Evolutionary conservation across 2,888 invertebrate genomes (phyloP).

Genomic region (Eugnorisma glareosa): DNA sequence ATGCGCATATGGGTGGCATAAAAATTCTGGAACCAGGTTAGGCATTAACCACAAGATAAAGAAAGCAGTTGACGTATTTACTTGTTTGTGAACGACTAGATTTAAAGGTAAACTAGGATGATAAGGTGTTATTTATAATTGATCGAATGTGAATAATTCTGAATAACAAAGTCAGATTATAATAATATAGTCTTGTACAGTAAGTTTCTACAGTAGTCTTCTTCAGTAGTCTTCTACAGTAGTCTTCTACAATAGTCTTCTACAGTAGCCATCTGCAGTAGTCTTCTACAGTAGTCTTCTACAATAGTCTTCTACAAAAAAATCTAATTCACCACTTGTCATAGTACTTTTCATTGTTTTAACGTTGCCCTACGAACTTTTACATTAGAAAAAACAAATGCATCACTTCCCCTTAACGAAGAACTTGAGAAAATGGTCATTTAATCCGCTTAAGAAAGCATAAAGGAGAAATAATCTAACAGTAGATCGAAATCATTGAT

Average conservation of each 20-base stretch:
- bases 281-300: no score
- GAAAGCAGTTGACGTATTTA: not conserved
- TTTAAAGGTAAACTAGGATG: not conserved
- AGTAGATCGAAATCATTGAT: conserved; percentile 76
- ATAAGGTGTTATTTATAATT: not conserved
- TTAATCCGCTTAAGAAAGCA: conserved; percentile 83
- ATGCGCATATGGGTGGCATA: no score
- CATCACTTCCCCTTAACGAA: conserved; percentile 74
- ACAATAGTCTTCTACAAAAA: not conserved
- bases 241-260: no score
- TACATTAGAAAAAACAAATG: not conserved
- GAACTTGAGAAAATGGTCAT: conserved; percentile 74
- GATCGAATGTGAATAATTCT: not conserved
- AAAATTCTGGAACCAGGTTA: no score
- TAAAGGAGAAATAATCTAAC: conserved; percentile 77
- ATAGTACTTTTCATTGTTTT: not conserved
- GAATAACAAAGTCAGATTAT: not conserved
- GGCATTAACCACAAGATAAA: no score
- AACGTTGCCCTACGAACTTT: not conserved
- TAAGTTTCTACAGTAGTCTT: no score
- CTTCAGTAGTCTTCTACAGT: no score
- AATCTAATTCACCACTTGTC: not conserved
- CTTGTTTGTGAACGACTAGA: not conserved
- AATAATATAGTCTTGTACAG: no score
- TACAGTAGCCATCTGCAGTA: no score